Conservation (phyloP, 2,888 invertebrate genomes). For the Acanthococcus lagerstroemiae region DNA sequence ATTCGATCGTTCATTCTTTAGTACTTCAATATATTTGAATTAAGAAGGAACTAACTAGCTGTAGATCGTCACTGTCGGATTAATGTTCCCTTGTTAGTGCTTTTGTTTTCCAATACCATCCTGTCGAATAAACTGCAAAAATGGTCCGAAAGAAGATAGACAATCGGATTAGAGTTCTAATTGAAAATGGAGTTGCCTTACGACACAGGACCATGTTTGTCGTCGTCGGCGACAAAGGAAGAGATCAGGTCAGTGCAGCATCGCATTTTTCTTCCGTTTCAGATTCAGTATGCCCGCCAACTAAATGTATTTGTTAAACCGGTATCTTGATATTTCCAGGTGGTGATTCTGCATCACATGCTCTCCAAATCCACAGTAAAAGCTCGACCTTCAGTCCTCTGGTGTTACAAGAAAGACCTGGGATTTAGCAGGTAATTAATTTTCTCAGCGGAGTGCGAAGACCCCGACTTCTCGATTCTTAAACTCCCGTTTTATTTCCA, state of each 20-base stretch:
- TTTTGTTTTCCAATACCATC: too few species aligned
- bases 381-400: slow-evolving; percentile 84
- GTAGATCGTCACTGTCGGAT: too few species aligned
- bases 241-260: slow-evolving; percentile 76
- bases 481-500: slow-evolving; percentile 39
- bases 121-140: not conserved
- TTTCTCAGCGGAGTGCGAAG: not conserved
- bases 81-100: too few species aligned
- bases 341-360: slow-evolving; percentile 95
- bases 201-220: slow-evolving; percentile 91
- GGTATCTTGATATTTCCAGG: slow-evolving; percentile 48
- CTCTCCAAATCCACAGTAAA: slow-evolving; percentile 87
- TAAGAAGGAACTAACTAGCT: too few species aligned
- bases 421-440: slow-evolving; percentile 67
- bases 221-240: slow-evolving; percentile 88
- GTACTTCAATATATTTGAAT: too few species aligned
- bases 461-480: not conserved
- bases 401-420: slow-evolving; percentile 97
- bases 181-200: slow-evolving; percentile 88
- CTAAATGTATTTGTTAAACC: slow-evolving; percentile 34
- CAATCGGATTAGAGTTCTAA: slow-evolving; percentile 85
- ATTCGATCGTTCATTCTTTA: too few species aligned
- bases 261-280: not conserved
- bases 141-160: slow-evolving; percentile 95
- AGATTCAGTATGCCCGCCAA: not conserved